A percentile compares a stretch with the other conserved stretches of the same genome.
Conservation (phyloP, 2,113 vertebrate genomes). For the Rhea pennata region DNA sequence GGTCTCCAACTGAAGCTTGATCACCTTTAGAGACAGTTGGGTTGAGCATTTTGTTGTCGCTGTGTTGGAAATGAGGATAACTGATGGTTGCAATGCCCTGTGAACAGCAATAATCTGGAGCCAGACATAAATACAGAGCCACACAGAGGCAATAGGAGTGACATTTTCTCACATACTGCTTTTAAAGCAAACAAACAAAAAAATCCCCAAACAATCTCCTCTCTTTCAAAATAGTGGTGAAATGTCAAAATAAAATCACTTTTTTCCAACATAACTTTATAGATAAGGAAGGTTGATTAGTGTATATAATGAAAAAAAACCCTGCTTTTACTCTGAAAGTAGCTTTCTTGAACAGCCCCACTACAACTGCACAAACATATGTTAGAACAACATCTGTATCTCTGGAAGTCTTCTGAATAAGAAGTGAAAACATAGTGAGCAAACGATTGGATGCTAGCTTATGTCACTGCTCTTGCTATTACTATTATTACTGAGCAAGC, state of each 20-base stretch:
- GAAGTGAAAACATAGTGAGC: background rate
- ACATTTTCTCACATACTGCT: background rate
- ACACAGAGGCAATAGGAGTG: background rate
- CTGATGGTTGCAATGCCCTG: accelerated
- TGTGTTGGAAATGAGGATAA: background rate
- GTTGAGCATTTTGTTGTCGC: background rate
- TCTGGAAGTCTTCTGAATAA: background rate
- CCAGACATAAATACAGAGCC: background rate
- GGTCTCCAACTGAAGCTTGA: background rate
- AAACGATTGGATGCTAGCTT: background rate
- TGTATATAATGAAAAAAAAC: background rate
- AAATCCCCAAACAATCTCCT: no score
- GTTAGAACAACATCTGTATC: background rate
- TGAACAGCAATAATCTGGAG: background rate
- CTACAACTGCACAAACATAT: background rate
- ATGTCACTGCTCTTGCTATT: background rate
- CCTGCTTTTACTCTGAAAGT: background rate
- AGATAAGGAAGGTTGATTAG: no score
- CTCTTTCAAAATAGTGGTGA: background rate
- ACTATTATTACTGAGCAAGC: background rate
- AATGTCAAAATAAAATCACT: background rate
- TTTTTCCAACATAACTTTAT: background rate
- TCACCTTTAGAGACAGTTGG: background rate
- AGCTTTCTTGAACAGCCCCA: background rate
- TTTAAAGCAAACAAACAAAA: background rate